Evolutionary conservation across 2,888 invertebrate genomes (phyloP).

Genomic region (Chymomyza amoena): DNA sequence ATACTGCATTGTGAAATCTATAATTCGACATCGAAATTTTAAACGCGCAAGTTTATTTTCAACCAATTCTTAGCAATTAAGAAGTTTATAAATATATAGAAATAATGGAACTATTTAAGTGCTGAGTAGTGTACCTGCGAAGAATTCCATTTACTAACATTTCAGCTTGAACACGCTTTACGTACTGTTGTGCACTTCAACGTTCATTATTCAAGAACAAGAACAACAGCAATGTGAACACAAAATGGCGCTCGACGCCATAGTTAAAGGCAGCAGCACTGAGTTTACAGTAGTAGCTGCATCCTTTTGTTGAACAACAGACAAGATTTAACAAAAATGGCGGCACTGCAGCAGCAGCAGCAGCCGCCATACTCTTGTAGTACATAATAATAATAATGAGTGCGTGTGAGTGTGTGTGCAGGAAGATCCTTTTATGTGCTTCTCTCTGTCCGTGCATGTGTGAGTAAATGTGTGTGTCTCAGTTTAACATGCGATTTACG

Average conservation of each 20-base stretch:
- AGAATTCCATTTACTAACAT: background rate
- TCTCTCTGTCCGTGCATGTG: slow-evolving; percentile 12
- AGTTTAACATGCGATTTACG: background rate
- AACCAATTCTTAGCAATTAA: too few relatives aligned
- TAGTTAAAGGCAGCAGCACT: background rate
- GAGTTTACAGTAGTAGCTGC: background rate
- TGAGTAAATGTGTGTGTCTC: background rate
- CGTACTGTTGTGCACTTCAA: background rate
- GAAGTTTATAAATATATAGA: too few relatives aligned
- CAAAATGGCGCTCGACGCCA: slow-evolving; percentile 21
- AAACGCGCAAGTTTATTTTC: too few relatives aligned
- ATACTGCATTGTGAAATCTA: too few relatives aligned
- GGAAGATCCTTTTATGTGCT: slow-evolving; percentile 36
- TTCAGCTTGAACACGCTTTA: background rate
- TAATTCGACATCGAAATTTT: too few relatives aligned
- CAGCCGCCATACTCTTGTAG: background rate
- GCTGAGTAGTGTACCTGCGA: too few relatives aligned
- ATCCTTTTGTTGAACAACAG: slow-evolving; percentile 23
- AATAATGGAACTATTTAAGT: too few relatives aligned
- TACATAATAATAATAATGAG: slow-evolving; percentile 46
- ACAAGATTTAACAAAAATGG: slow-evolving; percentile 42
- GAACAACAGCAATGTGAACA: slow-evolving; percentile 28
- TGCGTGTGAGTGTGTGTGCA: slow-evolving; percentile 6
- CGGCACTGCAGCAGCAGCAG: slow-evolving; percentile 10
- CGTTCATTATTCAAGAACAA: background rate